Conservation (phyloP, 2,888 invertebrate species). For the Parthenolecanium corni region DNA sequence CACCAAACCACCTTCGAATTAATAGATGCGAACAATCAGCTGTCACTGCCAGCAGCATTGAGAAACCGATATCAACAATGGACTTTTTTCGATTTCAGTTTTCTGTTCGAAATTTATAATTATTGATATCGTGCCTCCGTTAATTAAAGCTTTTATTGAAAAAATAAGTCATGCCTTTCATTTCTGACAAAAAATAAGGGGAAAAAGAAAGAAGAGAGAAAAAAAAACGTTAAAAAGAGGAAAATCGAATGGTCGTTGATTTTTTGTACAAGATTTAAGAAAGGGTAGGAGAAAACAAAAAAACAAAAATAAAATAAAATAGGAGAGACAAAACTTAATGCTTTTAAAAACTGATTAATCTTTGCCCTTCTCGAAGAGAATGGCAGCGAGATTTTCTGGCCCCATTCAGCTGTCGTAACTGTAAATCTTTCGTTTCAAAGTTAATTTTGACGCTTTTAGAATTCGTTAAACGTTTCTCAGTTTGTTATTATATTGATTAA, state of each 20-base stretch:
- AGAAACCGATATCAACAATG: no score
- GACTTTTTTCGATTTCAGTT: no score
- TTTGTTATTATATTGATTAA: slow-evolving; percentile 26
- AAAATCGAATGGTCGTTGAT: background rate
- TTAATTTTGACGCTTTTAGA: slow-evolving; percentile 23
- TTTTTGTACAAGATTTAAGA: background rate
- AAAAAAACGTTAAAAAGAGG: background rate
- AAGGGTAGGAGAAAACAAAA: background rate
- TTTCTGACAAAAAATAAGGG: background rate
- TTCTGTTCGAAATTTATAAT: no score
- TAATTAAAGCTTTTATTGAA: no score
- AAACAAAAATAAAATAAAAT: no score
- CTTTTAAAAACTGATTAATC: slow-evolving; percentile 22
- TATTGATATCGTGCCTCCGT: no score
- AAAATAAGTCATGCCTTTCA: no score
- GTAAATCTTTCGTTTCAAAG: slow-evolving; percentile 14
- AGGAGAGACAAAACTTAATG: slow-evolving; percentile 1
- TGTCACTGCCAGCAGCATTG: no score
- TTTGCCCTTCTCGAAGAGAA: slow-evolving; percentile 1
- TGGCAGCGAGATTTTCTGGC: slow-evolving; percentile 4
- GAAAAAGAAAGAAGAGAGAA: background rate
- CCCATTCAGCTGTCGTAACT: background rate
- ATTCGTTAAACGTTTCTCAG: slow-evolving; percentile 15
- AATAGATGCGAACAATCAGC: no score
- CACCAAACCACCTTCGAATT: no score